These are phyloP conservation scores for Athene noctua DNA, from an alignment of 2,113 vertebrate genomes.

Conservation along the genomic window DNA sequence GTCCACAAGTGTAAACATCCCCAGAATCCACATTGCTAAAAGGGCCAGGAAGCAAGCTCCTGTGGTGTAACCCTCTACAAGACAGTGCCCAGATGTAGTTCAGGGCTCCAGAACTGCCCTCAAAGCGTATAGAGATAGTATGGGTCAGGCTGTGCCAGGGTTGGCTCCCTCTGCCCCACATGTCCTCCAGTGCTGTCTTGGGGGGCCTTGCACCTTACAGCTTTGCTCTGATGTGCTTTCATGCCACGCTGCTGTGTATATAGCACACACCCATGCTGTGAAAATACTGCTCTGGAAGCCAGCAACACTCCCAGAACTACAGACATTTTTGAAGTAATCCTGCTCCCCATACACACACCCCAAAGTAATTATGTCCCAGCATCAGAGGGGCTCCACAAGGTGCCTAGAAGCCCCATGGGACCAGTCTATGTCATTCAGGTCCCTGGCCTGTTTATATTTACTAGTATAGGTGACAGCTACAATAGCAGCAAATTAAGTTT, in stretches of 20 bases:
- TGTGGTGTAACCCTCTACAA: neutral
- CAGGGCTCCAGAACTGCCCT: neutral
- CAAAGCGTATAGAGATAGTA: neutral
- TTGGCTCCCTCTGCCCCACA: neutral
- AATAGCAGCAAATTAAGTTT: neutral
- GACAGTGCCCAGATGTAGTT: neutral
- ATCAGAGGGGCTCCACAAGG: neutral
- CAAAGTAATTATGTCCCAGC: accelerated
- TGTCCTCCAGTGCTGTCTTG: neutral
- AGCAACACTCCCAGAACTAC: neutral
- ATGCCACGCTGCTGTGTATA: accelerated
- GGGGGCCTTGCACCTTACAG: neutral
- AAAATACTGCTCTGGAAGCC: neutral
- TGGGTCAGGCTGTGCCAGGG: neutral
- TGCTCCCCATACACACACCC: neutral
- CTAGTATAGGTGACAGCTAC: neutral
- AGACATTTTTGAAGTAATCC: neutral
- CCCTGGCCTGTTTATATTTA: neutral
- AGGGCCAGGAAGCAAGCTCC: neutral
- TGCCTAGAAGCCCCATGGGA: neutral
- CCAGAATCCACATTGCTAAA: neutral
- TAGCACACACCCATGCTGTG: neutral
- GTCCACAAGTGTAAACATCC: neutral
- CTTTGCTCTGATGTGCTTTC: neutral
- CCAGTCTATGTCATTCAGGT: neutral